Evolutionary conservation across 2,113 vertebrate genomes (phyloP).

Genomic region (Synodontis membranacea): DNA sequence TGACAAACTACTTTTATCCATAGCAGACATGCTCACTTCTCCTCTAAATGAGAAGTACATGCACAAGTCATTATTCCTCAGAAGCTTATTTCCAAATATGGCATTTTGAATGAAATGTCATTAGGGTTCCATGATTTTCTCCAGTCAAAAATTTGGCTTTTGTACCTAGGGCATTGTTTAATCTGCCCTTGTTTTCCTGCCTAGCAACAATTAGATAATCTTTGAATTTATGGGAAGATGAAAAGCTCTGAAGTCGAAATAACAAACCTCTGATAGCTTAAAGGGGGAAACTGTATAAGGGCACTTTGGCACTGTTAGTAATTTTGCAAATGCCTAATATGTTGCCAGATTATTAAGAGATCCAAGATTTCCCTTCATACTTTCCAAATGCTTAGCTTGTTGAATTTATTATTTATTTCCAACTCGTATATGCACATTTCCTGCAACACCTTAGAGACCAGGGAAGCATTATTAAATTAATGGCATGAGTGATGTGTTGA

Average conservation of each 20-base stretch:
- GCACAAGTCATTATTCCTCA: constrained; percentile 14
- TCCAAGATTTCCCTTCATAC: background rate
- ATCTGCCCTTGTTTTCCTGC: constrained; percentile 3
- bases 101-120: constrained; percentile 18
- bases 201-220: background rate
- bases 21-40: background rate
- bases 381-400: background rate
- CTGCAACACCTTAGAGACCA: background rate
- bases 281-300: background rate
- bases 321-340: constrained; percentile 9
- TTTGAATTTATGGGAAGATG: background rate
- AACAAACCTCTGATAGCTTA: background rate
- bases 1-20: background rate
- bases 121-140: background rate
- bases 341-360: background rate
- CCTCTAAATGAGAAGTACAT: constrained; percentile 21
- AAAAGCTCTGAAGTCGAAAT: background rate
- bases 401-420: background rate
- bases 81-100: constrained; percentile 9
- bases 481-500: background rate
- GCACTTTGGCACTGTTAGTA: constrained; percentile 1
- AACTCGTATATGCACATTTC: background rate
- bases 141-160: background rate
- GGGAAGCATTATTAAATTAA: constrained; percentile 18
- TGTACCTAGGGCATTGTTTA: too few species aligned